Evolutionary conservation across 2,113 vertebrate genomes (phyloP).

Genomic region (Dasyprocta punctata): DNA sequence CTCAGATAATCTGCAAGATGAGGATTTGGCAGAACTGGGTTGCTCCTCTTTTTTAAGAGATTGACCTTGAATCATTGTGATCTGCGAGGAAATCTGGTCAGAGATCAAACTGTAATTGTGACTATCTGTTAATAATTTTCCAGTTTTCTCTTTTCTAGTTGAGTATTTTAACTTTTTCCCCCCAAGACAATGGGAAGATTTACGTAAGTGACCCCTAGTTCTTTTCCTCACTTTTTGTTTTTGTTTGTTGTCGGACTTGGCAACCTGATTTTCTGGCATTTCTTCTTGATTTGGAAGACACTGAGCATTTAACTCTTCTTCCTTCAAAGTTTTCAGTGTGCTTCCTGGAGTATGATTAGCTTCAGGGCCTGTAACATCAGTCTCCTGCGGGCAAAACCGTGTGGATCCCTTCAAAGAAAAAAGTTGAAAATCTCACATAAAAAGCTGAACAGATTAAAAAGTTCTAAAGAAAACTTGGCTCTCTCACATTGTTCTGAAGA

Average conservation of each 20-base stretch:
- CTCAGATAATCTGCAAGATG: background rate
- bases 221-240: conserved; percentile 64
- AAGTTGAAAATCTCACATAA: conserved; percentile 57
- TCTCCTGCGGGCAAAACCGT: conserved; percentile 77
- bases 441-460: conserved; percentile 30
- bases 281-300: conserved; percentile 61
- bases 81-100: conserved; percentile 68
- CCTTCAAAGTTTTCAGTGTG: conserved; percentile 42
- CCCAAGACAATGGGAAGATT: conserved; percentile 58
- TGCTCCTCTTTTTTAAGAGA: conserved; percentile 60
- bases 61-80: conserved; percentile 66
- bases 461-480: conserved; percentile 24
- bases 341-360: conserved; percentile 47
- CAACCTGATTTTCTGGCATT: conserved; percentile 26
- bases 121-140: background rate
- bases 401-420: conserved; percentile 83
- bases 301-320: conserved; percentile 66
- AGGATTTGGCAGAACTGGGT: background rate
- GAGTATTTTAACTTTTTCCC: conserved; percentile 70
- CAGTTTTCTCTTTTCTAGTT: conserved; percentile 5
- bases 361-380: conserved; percentile 59
- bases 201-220: background rate
- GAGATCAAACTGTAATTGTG: background rate
- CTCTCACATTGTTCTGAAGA: conserved; percentile 36
- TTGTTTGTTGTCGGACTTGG: conserved; percentile 20